Percentiles rank a stretch among this genome's conserved stretches.
phyloP scores from a whole-genome alignment of 2,113 vertebrate species.

The Leptobrachium leishanense region DNA sequence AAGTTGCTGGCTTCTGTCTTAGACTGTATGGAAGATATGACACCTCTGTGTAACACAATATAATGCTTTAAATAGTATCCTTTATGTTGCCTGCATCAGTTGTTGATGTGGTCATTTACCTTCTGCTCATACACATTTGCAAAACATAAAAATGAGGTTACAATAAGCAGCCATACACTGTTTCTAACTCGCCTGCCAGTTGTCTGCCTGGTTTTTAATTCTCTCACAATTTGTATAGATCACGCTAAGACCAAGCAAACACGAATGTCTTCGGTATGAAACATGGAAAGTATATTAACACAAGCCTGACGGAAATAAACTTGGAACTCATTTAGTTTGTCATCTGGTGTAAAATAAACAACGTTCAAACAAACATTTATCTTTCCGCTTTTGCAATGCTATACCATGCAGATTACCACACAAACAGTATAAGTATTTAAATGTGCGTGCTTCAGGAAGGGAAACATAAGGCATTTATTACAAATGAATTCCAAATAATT shows the following conservation, averaged over 20 bases:
- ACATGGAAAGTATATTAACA: conserved; percentile 54
- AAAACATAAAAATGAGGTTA: too few relatives aligned
- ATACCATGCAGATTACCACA: conserved; percentile 55
- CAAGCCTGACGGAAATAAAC: conserved; percentile 13
- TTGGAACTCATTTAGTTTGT: conserved; percentile 57
- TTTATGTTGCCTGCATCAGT: too few relatives aligned
- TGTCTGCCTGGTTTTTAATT: neutral
- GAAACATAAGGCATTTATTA: conserved; percentile 77
- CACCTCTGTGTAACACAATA: too few relatives aligned
- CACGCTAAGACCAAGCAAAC: conserved; percentile 2
- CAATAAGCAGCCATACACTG: too few relatives aligned
- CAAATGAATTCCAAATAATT: conserved; percentile 75
- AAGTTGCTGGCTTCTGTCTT: too few relatives aligned
- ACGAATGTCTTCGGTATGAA: neutral
- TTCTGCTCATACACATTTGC: too few relatives aligned
- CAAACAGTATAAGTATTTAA: conserved; percentile 56
- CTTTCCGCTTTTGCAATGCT: conserved; percentile 65
- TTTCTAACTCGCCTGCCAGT: neutral
- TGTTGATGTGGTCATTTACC: too few relatives aligned
- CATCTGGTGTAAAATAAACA: conserved; percentile 57
- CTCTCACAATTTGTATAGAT: neutral
- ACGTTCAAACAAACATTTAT: conserved; percentile 54
- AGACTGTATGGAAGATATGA: too few relatives aligned
- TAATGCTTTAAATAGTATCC: too few relatives aligned
- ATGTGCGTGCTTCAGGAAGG: conserved; percentile 50